Conservation (phyloP, 37 sponge, comb jelly and placozoan genomes). For the Chondrosia reniformis region DNA sequence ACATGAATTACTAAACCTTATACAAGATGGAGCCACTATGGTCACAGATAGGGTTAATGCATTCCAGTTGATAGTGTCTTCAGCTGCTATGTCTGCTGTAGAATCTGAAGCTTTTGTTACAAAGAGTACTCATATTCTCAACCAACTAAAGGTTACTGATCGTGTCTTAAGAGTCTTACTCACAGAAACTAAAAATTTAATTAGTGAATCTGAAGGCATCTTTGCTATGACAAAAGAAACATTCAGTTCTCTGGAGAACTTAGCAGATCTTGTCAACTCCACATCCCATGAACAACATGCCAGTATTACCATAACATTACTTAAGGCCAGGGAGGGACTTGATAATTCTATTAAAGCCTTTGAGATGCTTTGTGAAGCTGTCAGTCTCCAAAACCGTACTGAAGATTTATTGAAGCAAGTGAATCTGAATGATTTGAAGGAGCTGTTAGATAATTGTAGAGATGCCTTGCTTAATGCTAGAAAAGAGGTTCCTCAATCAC, state of each 20-base stretch:
- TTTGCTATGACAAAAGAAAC: neutral
- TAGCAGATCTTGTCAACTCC: neutral
- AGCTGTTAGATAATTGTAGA: neutral
- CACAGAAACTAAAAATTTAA: neutral
- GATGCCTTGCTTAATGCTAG: neutral
- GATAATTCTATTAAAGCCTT: slow-evolving; percentile 3
- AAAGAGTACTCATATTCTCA: neutral
- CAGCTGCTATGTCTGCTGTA: neutral
- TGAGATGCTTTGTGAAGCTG: neutral
- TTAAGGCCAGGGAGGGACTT: neutral
- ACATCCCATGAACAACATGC: slow-evolving; percentile 3
- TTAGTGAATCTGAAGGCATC: neutral
- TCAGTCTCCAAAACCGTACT: slow-evolving; percentile 27
- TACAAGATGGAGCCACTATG: neutral
- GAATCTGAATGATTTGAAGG: neutral
- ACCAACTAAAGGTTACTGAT: neutral
- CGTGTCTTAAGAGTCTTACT: neutral
- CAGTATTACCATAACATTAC: neutral
- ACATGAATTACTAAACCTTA: neutral
- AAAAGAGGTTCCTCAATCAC: neutral
- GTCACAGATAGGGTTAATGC: neutral
- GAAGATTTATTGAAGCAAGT: neutral
- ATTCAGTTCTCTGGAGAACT: neutral
- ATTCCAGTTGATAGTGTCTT: neutral
- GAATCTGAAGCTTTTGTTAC: neutral